Conservation (phyloP, 1,140 invertebrate genomes). For the Leptinotarsa undecemlineata region DNA sequence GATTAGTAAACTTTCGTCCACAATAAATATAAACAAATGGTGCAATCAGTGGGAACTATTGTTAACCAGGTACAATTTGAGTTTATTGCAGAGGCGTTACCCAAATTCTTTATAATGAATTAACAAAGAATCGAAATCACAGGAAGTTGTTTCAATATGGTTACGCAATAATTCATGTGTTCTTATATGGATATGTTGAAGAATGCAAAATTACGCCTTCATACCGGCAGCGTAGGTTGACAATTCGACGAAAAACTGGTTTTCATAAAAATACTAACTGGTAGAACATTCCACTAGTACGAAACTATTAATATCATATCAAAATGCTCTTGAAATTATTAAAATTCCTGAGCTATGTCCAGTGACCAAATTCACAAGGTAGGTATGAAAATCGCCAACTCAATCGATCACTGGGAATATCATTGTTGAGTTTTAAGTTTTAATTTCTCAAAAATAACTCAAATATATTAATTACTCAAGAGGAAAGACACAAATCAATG, state of each 20-base stretch:
- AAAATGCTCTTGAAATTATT: no score
- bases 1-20: background rate
- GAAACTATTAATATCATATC: no score
- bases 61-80: background rate
- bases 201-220: constrained; percentile 20
- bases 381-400: background rate
- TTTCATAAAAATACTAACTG: background rate
- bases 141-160: constrained; percentile 22
- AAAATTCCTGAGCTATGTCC: no score
- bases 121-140: constrained; percentile 8
- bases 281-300: background rate
- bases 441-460: no score
- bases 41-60: background rate
- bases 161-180: constrained; percentile 17
- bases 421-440: no score
- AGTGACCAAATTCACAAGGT: background rate
- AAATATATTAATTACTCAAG: no score
- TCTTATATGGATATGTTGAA: constrained; percentile 21
- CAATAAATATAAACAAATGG: constrained; percentile 1
- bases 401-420: background rate
- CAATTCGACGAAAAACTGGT: background rate
- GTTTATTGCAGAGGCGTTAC: constrained; percentile 13
- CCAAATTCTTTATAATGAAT: background rate
- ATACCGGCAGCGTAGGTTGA: constrained; percentile 4
- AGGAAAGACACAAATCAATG: no score